Evolutionary conservation across 2,888 invertebrate species (phyloP).

Genomic region (Epiblema foenella): DNA sequence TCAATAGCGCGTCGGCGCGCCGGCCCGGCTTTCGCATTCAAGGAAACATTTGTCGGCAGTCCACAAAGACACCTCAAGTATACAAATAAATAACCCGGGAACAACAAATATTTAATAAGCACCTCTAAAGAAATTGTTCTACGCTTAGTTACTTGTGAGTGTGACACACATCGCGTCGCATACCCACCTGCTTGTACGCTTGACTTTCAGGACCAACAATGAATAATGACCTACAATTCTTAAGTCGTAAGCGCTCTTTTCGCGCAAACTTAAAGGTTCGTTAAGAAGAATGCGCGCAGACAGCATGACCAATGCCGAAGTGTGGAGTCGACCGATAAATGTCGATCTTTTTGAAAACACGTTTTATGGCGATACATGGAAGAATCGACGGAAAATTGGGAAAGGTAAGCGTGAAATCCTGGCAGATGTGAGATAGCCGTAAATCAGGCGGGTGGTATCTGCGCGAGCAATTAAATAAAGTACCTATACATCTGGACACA

Average conservation of each 20-base stretch:
- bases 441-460: slow-evolving; percentile 57
- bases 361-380: slow-evolving; percentile 75
- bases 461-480: slow-evolving; percentile 55
- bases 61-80: slow-evolving; percentile 75
- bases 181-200: slow-evolving; percentile 63
- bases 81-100: slow-evolving; percentile 82
- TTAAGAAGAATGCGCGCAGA: slow-evolving; percentile 62
- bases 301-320: slow-evolving; percentile 76
- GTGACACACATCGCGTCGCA: slow-evolving; percentile 62
- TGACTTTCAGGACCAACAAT: slow-evolving; percentile 41
- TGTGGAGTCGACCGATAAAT: slow-evolving; percentile 68
- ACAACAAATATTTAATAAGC: slow-evolving; percentile 85
- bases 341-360: slow-evolving; percentile 72
- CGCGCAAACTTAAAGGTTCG: slow-evolving; percentile 36
- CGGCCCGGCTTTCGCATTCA: slow-evolving; percentile 67
- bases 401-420: slow-evolving; percentile 78
- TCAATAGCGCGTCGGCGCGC: slow-evolving; percentile 53
- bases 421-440: slow-evolving; percentile 70
- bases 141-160: slow-evolving; percentile 74
- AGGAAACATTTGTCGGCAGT: slow-evolving; percentile 66
- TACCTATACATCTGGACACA: slow-evolving; percentile 31
- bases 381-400: slow-evolving; percentile 76
- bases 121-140: slow-evolving; percentile 78
- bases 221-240: slow-evolving; percentile 48
- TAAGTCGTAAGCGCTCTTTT: slow-evolving; percentile 50